A percentile compares a stretch with the other conserved stretches of the same genome.
phyloP scores from a whole-genome alignment of 1,140 invertebrate genomes.

The Euura lappo region DNA sequence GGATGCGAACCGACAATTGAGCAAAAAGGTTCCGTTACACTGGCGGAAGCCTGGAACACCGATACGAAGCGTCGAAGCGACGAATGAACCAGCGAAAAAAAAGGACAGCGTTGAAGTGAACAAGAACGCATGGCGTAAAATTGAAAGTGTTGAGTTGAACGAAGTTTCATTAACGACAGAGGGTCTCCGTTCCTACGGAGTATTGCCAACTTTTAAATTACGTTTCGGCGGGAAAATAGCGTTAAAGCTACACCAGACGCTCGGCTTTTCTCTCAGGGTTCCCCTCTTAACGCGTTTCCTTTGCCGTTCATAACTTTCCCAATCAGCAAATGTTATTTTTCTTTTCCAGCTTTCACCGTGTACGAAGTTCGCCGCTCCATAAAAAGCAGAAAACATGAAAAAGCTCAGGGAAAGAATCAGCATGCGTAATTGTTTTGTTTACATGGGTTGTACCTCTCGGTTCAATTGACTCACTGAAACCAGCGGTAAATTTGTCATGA shows the following conservation, averaged over 20 bases:
- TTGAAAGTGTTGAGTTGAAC: conserved; percentile 50
- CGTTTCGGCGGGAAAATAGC: conserved; percentile 48
- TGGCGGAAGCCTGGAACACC: not conserved
- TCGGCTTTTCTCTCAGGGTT: not conserved
- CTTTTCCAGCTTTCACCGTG: too few relatives aligned
- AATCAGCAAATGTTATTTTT: too few relatives aligned
- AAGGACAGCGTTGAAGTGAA: conserved; percentile 7
- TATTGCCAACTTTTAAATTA: conserved; percentile 58
- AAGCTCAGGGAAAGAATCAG: too few relatives aligned
- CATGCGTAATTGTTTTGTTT: too few relatives aligned
- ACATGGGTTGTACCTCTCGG: too few relatives aligned
- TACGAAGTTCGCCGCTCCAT: too few relatives aligned
- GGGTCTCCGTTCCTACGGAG: conserved; percentile 28
- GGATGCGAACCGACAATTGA: conserved; percentile 17
- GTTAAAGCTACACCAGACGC: conserved; percentile 24
- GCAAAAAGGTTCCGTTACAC: conserved; percentile 9
- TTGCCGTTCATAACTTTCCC: too few relatives aligned
- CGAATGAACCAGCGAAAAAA: conserved; percentile 12
- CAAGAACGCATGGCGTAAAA: conserved; percentile 40
- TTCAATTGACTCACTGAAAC: too few relatives aligned
- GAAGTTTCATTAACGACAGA: conserved; percentile 55
- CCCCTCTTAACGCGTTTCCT: not conserved
- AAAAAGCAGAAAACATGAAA: too few relatives aligned
- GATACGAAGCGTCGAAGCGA: not conserved
- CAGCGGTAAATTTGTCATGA: too few relatives aligned